These are phyloP conservation scores for Pelvicachromis taeniatus DNA, from an alignment of 2,113 vertebrate species.

Conservation along the genomic window DNA sequence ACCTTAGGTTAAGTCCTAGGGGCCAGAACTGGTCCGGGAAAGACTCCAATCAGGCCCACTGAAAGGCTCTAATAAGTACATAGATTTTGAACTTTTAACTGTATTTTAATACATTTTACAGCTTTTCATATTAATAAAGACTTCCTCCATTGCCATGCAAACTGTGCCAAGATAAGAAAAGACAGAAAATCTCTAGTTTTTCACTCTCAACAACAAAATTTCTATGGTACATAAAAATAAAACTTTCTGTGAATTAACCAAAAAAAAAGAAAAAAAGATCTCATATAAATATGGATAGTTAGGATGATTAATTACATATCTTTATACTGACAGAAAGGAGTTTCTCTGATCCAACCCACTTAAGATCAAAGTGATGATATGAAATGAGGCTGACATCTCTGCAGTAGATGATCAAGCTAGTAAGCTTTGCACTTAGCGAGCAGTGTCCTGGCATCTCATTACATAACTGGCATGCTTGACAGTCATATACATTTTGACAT, in stretches of 20 bases:
- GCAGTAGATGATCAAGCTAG: background rate
- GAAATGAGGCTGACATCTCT: background rate
- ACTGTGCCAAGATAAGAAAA: background rate
- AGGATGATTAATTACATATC: background rate
- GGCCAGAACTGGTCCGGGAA: background rate
- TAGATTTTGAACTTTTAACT: background rate
- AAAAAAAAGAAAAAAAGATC: rapidly evolving
- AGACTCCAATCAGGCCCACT: background rate
- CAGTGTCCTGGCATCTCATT: background rate
- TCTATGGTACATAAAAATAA: no score
- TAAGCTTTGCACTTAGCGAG: background rate
- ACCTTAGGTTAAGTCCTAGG: background rate
- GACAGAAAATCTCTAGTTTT: background rate
- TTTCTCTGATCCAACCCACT: background rate
- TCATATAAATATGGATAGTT: background rate
- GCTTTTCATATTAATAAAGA: background rate
- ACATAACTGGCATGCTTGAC: background rate
- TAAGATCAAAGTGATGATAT: background rate
- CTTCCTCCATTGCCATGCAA: background rate
- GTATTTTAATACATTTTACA: background rate
- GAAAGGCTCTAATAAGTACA: background rate
- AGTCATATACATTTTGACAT: background rate
- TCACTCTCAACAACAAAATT: no score
- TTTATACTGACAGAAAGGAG: background rate
- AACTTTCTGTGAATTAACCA: background rate